These are phyloP conservation scores for Gisinianus flammeolus DNA, from an alignment of 2,888 invertebrate species.

Conservation along the genomic window DNA sequence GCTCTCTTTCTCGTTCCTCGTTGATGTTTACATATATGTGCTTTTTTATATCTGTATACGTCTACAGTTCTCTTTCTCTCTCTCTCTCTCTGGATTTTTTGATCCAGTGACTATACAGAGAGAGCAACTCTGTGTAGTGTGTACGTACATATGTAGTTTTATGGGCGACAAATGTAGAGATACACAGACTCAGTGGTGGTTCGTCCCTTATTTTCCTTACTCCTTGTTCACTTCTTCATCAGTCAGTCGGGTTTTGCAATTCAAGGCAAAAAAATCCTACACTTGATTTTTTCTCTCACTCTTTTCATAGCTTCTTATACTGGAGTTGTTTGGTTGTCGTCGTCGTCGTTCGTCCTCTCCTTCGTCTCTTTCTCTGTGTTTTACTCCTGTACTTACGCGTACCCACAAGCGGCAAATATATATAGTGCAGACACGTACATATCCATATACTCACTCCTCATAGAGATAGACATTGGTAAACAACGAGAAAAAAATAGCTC, in stretches of 20 bases:
- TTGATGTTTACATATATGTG: no score
- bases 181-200: background rate
- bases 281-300: conserved; percentile 41
- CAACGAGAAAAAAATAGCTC: conserved; percentile 4
- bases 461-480: conserved; percentile 11
- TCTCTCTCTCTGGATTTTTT: conserved; percentile 29
- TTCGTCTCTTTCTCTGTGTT: conserved; percentile 12
- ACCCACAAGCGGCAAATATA: background rate
- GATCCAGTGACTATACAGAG: conserved; percentile 22
- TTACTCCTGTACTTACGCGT: conserved; percentile 33
- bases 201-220: conserved; percentile 11
- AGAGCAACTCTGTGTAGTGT: background rate
- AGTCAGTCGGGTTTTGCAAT: conserved; percentile 59
- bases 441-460: no score
- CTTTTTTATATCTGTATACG: background rate
- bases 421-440: background rate
- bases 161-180: background rate
- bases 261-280: conserved; percentile 47
- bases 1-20: background rate
- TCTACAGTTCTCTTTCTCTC: conserved; percentile 27
- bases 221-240: conserved; percentile 29
- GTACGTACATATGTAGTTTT: conserved; percentile 18
- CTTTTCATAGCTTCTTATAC: conserved; percentile 4
- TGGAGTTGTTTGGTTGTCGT: background rate
- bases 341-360: conserved; percentile 16